A percentile compares a stretch with the other conserved stretches of the same genome.
Conservation (phyloP, 2,888 invertebrate genomes). For the Caenorhabditis afra region DNA sequence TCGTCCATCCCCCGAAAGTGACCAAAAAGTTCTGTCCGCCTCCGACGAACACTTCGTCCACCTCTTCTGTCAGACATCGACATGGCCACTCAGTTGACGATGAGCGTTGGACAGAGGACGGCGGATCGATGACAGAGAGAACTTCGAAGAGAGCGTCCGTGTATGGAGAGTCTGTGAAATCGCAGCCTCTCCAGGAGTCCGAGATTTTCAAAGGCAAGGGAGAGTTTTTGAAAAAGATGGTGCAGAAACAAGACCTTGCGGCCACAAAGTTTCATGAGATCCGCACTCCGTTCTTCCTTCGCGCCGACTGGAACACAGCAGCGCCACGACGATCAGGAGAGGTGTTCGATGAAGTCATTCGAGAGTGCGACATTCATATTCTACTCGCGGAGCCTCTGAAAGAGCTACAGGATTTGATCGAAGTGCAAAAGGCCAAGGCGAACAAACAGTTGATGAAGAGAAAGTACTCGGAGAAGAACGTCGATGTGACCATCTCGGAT, state of each 20-base stretch:
- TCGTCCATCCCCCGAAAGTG: slow-evolving; percentile 35
- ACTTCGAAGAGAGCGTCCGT: slow-evolving; percentile 50
- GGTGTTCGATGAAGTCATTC: slow-evolving; percentile 37
- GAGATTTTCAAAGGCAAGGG: slow-evolving; percentile 56
- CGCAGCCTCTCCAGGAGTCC: slow-evolving; percentile 26
- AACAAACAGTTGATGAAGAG: slow-evolving; percentile 40
- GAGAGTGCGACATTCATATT: slow-evolving; percentile 32
- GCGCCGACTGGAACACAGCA: slow-evolving; percentile 31
- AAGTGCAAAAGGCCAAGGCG: slow-evolving; percentile 35
- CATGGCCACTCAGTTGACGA: neutral
- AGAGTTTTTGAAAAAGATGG: slow-evolving; percentile 48
- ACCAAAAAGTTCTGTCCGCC: slow-evolving; percentile 19
- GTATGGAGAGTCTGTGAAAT: slow-evolving; percentile 36
- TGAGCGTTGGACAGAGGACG: slow-evolving; percentile 40
- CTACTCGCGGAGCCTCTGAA: slow-evolving; percentile 34
- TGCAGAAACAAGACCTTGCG: slow-evolving; percentile 28
- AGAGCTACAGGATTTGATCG: slow-evolving; percentile 30
- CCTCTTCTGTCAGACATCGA: slow-evolving; percentile 24
- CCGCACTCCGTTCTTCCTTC: slow-evolving; percentile 39
- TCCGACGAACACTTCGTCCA: slow-evolving; percentile 20
- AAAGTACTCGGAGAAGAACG: slow-evolving; percentile 41
- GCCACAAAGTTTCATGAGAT: slow-evolving; percentile 44
- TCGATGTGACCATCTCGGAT: slow-evolving; percentile 15
- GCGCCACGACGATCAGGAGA: slow-evolving; percentile 29
- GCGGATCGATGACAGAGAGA: slow-evolving; percentile 42